phyloP scores from a whole-genome alignment of 1,140 invertebrate genomes.

The Colletes latitarsis region DNA sequence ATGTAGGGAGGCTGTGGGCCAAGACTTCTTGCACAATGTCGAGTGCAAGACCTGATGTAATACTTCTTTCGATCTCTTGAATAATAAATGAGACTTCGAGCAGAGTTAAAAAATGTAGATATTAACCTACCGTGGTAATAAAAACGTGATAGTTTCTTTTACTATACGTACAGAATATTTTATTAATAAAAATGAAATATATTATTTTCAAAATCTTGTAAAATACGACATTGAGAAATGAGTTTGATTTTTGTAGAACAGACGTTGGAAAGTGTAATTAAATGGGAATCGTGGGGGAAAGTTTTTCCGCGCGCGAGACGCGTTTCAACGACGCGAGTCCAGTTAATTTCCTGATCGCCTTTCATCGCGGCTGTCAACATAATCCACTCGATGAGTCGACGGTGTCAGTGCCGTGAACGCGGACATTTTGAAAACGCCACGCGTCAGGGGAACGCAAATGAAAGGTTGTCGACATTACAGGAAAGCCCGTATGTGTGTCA shows the following conservation, averaged over 20 bases:
- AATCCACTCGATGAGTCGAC: constrained; percentile 58
- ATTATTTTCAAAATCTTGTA: too few relatives aligned
- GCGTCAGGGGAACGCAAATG: constrained; percentile 34
- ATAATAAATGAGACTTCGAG: not conserved
- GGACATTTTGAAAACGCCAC: constrained; percentile 59
- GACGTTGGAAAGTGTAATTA: constrained; percentile 11
- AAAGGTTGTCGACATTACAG: constrained; percentile 51
- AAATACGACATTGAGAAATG: too few relatives aligned
- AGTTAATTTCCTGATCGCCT: constrained; percentile 64
- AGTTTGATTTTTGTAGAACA: not conserved
- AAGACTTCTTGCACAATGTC: not conserved
- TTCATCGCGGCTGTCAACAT: constrained; percentile 55
- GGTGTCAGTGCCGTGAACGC: constrained; percentile 29
- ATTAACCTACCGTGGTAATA: too few relatives aligned
- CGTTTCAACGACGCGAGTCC: constrained; percentile 52
- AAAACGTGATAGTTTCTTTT: too few relatives aligned
- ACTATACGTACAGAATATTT: too few relatives aligned
- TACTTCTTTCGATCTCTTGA: not conserved
- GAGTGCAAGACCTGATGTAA: not conserved
- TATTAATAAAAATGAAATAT: too few relatives aligned
- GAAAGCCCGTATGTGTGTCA: constrained; percentile 33
- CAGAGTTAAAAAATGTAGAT: too few relatives aligned
- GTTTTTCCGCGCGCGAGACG: constrained; percentile 21
- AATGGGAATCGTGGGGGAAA: constrained; percentile 26
- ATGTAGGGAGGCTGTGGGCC: not conserved